Evolutionary conservation across 2,113 vertebrate genomes (phyloP), one percentile per base, ranked within the genome.

Genomic region (Numida meleagris): DNA sequence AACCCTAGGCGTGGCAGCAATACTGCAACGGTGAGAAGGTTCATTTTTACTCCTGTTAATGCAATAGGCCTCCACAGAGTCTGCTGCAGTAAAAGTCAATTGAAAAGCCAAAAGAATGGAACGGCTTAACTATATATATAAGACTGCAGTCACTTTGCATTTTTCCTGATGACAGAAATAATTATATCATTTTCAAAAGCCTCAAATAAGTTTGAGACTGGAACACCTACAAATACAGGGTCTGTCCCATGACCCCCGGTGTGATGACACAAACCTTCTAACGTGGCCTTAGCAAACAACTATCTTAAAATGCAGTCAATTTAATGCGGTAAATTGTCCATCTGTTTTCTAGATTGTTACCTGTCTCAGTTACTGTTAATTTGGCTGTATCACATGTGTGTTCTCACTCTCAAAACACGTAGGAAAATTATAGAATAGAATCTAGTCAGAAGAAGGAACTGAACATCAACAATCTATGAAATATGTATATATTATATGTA

Each of bases 1-100:
- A 91, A 93, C 82, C 29, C 25, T 57, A 61, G 33, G n/a, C n/a
- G 53, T 25, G 34, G n/a, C 43, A 75, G 40, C 42, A 25, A 29
- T 61, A 68, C 48, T 33, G 40, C 75, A 77, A 36, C 0, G 46
- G 84, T 57, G 68, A 79, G 55, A 93, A 84, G 5, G 58, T 89
- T 94, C 50, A 58, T 73, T 96, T 96, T 94, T 67, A 84, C 62
- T 91, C 50, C 51, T 58, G 33, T 78, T 89, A 76, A 82, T 74
- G 50, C 82, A 85, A 18, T 61, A 93, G 89, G 63, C 83, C 57
- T 86, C 72, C 86, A 34, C 59, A 76, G 92, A 88, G 90, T 4
- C 74, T 88, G 68, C 59, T 91, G 55, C 71, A 75, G 66, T 83
- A 67, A 86, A 95, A 94, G 63, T 9, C 61, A 85, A 57, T 73